phyloP scores from a whole-genome alignment of 2,113 vertebrate genomes.

The Galeopterus variegatus region DNA sequence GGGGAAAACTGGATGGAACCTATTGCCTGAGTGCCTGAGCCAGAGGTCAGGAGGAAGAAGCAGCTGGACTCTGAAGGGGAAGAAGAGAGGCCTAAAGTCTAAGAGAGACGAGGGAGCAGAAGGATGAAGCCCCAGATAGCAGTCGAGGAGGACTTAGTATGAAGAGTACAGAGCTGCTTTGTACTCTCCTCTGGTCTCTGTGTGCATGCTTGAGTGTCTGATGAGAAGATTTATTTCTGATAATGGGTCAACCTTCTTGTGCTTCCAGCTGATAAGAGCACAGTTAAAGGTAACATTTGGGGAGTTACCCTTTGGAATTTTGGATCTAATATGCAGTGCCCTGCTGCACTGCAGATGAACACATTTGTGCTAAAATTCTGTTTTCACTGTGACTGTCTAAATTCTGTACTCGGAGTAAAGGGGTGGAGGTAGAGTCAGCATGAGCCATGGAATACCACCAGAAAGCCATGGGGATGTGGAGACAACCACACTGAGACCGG shows the following conservation, averaged over 20 bases:
- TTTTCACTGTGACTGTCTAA: not conserved
- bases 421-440: not conserved
- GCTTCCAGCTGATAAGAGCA: not conserved
- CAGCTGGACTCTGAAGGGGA: not conserved
- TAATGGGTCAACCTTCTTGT: not conserved
- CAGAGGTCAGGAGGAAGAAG: not conserved
- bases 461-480: not conserved
- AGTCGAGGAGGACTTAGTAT: not conserved
- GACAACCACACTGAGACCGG: not conserved
- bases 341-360: not conserved
- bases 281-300: not conserved
- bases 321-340: not conserved
- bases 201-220: not conserved
- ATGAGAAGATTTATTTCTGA: conserved; percentile 21
- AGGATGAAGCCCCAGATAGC: not conserved
- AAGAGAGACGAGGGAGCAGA: not conserved
- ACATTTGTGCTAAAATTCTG: not conserved
- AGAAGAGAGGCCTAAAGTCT: not conserved
- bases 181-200: not conserved
- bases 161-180: not conserved
- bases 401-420: not conserved
- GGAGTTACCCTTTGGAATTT: not conserved
- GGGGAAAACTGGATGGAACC: not conserved
- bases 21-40: not conserved
- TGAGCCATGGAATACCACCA: not conserved